Base-by-base conservation (phyloP, 1,140 invertebrate genomes). In the Drosophila tropicalis region DNA sequence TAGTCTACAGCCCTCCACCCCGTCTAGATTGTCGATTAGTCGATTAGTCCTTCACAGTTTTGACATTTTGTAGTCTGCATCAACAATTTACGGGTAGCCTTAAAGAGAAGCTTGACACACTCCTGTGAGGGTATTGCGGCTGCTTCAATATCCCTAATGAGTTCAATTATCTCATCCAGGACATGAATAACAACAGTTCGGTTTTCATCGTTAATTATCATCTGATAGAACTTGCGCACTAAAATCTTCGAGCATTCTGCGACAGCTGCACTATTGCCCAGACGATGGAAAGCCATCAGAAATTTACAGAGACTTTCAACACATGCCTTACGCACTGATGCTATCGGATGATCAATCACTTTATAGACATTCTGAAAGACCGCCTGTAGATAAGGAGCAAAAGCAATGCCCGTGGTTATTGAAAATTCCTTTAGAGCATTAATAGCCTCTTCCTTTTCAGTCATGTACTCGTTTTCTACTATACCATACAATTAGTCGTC, bases 381-480 rank as follows among this genome's bases (percentile, higher is more conserved):
- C 66, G 91, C 93, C 83, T 96, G 93, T 47, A 97, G 90, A 79
- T 95, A 96, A 1, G 96, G 95, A 36, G 95, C 78, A 87, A 97
- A 97, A 5, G 94, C 93, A 64, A 92, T 82, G 22, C 94, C 94
- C 2, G 94, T 94, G 80, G 96, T 92, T 67, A 93, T 80, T 29
- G 95, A 95, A 36, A 97, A 93, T 90, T 97, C 96, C 69, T 94
- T 94, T 1, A 97, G 92, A 6, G 95, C 94, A 66, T 94, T 75
- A 70, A 96, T 95, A 3, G 96, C 96, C 91, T 96, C 95, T 91
- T 96, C 96, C 83, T 97, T 97, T 91, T 97, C 96, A 78, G 96
- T 94, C 40, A 96, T 92, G 84, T 94, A 97, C 1, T 96, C 93
- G 92, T 97, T 97, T 85, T 96, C 95, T 12, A 97, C 95, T n/a